Conservation (phyloP, 1,140 invertebrate genomes). For the Drosophila aff. region DNA sequence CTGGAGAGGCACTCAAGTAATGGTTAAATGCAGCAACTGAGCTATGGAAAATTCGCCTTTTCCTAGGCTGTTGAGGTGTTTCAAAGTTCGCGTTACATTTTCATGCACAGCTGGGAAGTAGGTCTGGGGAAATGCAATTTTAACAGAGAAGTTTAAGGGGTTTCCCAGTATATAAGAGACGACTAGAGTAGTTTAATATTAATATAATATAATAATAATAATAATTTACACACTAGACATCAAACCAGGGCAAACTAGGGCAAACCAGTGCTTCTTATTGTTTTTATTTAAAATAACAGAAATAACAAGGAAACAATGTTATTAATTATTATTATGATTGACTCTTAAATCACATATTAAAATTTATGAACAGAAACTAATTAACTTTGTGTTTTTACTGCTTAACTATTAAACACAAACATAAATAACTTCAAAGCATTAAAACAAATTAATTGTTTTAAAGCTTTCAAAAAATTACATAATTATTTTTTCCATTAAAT, state of each 20-base stretch:
- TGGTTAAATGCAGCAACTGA: conserved; percentile 1
- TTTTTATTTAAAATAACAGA: neutral
- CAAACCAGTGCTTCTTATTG: neutral
- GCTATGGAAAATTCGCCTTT: conserved; percentile 25
- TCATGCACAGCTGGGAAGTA: conserved; percentile 32
- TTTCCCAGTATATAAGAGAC: conserved; percentile 11
- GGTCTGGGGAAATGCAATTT: conserved; percentile 29
- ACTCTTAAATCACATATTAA: neutral
- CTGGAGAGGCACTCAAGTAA: neutral
- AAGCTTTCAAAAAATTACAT: neutral
- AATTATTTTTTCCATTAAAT: neutral
- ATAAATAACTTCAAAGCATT: neutral
- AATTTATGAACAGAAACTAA: neutral
- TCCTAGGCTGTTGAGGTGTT: neutral
- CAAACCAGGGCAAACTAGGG: neutral
- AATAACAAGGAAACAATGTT: too few relatives aligned
- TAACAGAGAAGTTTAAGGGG: conserved; percentile 24
- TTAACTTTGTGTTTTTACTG: too few relatives aligned
- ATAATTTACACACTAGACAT: neutral
- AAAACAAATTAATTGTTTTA: neutral
- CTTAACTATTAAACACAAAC: neutral
- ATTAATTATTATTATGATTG: neutral
- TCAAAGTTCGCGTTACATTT: conserved; percentile 35
- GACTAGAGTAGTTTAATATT: neutral
- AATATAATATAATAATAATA: neutral